A percentile compares a stretch with the other conserved stretches of the same genome.
phyloP scores from a whole-genome alignment of 2,113 vertebrate genomes.

The Perca fluviatilis region DNA sequence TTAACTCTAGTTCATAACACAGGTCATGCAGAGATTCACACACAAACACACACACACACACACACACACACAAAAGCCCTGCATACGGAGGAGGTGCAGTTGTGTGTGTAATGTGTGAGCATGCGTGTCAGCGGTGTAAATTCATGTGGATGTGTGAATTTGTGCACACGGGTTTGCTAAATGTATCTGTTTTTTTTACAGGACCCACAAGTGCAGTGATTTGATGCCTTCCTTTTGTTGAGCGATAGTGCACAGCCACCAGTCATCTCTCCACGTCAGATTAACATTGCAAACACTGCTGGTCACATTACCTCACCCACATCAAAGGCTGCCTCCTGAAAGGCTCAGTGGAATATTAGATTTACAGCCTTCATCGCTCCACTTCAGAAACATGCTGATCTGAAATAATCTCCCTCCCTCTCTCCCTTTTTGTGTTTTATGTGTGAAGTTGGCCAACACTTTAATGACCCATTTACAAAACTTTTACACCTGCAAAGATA shows the following conservation, averaged over 20 bases:
- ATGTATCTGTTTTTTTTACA: conserved; percentile 15
- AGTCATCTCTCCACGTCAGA: conserved; percentile 73
- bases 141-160: not conserved
- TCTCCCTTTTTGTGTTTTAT: conserved; percentile 62
- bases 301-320: conserved; percentile 84
- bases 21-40: conserved; percentile 53
- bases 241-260: conserved; percentile 44
- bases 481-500: conserved; percentile 82
- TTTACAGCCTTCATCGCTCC: conserved; percentile 76
- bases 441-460: conserved; percentile 76
- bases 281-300: conserved; percentile 84
- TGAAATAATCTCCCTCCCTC: conserved; percentile 68
- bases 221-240: conserved; percentile 52
- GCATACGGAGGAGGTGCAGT: conserved; percentile 5
- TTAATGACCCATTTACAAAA: conserved; percentile 83
- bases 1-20: conserved; percentile 61
- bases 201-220: not conserved
- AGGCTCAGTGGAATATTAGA: conserved; percentile 82
- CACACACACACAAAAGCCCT: conserved; percentile 26
- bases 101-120: not conserved
- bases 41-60: conserved; percentile 30
- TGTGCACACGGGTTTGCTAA: conserved; percentile 8
- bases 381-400: conserved; percentile 80
- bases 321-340: conserved; percentile 83
- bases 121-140: not conserved